phyloP scores from a whole-genome alignment of 2,888 invertebrate genomes.

The Noctua fimbriata region DNA sequence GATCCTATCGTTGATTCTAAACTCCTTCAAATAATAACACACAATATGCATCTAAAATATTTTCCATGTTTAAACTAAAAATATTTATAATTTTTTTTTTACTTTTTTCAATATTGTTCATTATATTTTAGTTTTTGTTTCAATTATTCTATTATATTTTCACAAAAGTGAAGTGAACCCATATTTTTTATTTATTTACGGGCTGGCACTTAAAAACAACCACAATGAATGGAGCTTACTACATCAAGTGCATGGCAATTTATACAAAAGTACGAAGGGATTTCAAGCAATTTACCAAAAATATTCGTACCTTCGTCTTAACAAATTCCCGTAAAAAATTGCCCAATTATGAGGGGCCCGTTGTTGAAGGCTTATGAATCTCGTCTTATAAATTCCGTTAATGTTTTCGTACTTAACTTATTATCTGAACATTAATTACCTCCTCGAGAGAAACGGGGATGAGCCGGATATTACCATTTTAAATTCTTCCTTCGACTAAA shows the following conservation, averaged over 20 bases:
- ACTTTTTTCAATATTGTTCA: too few relatives aligned
- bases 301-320: conserved; percentile 35
- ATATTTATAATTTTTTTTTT: too few relatives aligned
- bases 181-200: too few relatives aligned
- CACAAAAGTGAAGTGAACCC: too few relatives aligned
- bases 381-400: conserved; percentile 71
- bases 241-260: conserved; percentile 1
- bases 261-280: conserved; percentile 19
- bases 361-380: conserved; percentile 71
- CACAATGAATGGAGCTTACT: too few relatives aligned
- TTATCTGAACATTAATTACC: conserved; percentile 73
- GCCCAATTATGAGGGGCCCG: conserved; percentile 65
- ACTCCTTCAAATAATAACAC: too few relatives aligned
- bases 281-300: conserved; percentile 44
- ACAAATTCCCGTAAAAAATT: conserved; percentile 69
- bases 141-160: too few relatives aligned
- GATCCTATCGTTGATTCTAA: too few relatives aligned
- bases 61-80: too few relatives aligned
- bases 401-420: conserved; percentile 74
- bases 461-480: conserved; percentile 65
- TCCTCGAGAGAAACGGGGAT: conserved; percentile 62
- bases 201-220: background rate
- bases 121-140: too few relatives aligned
- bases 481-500: conserved; percentile 52
- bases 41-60: too few relatives aligned